Base-by-base conservation (phyloP, 2,113 vertebrate genomes). In the Pachycephala philippinensis region DNA sequence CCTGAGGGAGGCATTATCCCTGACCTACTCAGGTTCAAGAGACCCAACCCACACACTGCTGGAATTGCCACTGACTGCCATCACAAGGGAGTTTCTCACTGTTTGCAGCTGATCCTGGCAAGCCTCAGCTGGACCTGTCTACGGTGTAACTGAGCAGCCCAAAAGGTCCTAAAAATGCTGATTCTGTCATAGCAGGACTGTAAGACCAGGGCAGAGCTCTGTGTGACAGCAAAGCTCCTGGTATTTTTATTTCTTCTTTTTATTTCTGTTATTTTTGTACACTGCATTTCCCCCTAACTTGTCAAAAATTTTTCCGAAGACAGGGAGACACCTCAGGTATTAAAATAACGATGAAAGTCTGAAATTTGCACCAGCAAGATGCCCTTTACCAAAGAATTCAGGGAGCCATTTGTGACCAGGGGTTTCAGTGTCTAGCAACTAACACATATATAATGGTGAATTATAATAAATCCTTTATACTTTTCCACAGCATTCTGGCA, bases 81-180 rank as follows among this genome's bases (percentile, higher is more conserved):
- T 26, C 28, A 50, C 7, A 28, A 0, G 1, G 4, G 7, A 79
- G 8, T 20, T 66, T 13, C 49, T 52, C 39, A 5, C 35, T 44
- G 14, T 8, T 42, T 18, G 35, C 49, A 81, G 54, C 9, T 40
- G 37, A 27, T 30, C 39, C 42, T 42, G 17, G 23, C 56, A 85
- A 86, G 21, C 28, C 35, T 56, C 63, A 47, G 35, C 11, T 56
- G 31, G 8, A 16, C 18, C 30, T 10, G 12, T 19, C 35, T 8
- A 0, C 5, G 45, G 11, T 3, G 2, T 1, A 49, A 53, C 26
- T 11, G 21, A 47, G 24, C 52, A 37, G 8, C 18, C 11, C 68
- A 59, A 39, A 68, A 47, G 12, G 6, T 40, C 77, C 57, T 56
- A 42, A 30, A 71, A 78, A 18, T 11, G 21, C n/a, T 8, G 2